Evolutionary conservation across 2,113 vertebrate species (phyloP).

Genomic region (Pagrus major): DNA sequence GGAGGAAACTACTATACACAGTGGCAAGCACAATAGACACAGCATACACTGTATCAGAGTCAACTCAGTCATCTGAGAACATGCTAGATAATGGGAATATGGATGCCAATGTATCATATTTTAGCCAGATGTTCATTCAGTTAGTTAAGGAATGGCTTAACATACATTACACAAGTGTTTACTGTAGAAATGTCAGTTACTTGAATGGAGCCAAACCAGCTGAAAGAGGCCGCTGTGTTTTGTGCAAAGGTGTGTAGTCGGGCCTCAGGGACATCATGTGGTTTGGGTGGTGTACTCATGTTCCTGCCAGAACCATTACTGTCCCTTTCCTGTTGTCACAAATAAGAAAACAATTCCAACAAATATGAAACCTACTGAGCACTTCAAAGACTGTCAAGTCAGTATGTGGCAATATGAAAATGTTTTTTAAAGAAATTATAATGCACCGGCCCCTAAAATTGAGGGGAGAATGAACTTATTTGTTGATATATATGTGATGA

Average conservation of each 20-base stretch:
- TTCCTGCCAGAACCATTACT: neutral
- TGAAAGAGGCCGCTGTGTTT: neutral
- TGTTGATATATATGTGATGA: neutral
- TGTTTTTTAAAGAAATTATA: no score
- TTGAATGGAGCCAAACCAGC: neutral
- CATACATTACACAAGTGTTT: no score
- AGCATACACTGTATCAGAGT: neutral
- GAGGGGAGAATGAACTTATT: neutral
- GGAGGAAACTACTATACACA: slow-evolving; percentile 2
- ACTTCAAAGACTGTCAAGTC: neutral
- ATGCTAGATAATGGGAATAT: no score
- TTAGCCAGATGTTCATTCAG: no score
- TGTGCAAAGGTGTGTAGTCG: neutral
- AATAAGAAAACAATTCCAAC: neutral
- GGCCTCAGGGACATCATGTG: neutral
- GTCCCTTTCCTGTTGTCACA: neutral
- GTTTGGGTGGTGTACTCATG: slow-evolving; percentile 11
- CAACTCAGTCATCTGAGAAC: neutral
- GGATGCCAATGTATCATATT: no score
- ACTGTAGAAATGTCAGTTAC: neutral
- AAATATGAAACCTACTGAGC: neutral
- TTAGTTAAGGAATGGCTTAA: no score
- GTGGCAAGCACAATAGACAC: neutral
- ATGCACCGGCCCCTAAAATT: no score
- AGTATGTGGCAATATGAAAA: no score